phyloP scores from a whole-genome alignment of 2,888 invertebrate genomes.

The Lasioglossum morio region DNA sequence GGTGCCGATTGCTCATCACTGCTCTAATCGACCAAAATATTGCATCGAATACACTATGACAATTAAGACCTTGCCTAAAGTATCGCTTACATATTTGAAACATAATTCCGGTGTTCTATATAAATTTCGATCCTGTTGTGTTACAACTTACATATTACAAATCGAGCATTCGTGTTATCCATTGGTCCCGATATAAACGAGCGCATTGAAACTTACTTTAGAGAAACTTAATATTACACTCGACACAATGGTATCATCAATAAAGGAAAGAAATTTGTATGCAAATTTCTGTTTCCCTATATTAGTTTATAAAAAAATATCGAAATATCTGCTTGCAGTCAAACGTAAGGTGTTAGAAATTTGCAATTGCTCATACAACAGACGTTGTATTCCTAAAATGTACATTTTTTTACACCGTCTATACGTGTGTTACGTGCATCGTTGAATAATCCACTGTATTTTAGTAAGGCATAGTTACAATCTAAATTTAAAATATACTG shows the following conservation, averaged over 20 bases:
- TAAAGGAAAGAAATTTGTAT: neutral
- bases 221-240: neutral
- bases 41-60: neutral
- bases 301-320: neutral
- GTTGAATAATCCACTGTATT: neutral
- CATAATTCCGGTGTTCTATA: neutral
- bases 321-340: neutral
- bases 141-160: neutral
- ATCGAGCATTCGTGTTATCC: neutral
- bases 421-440: neutral
- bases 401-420: neutral
- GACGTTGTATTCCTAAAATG: neutral
- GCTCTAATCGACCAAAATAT: neutral
- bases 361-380: too few relatives aligned
- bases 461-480: neutral
- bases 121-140: neutral
- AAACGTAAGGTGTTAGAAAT: neutral
- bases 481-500: neutral
- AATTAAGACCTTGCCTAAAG: neutral
- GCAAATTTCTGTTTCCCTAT: neutral
- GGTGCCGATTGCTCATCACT: too few relatives aligned
- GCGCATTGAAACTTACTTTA: neutral
- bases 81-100: neutral
- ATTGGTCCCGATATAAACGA: neutral
- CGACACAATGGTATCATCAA: neutral